Evolutionary conservation across 2,888 invertebrate species (phyloP).

Genomic region (Cylloceria caligata): DNA sequence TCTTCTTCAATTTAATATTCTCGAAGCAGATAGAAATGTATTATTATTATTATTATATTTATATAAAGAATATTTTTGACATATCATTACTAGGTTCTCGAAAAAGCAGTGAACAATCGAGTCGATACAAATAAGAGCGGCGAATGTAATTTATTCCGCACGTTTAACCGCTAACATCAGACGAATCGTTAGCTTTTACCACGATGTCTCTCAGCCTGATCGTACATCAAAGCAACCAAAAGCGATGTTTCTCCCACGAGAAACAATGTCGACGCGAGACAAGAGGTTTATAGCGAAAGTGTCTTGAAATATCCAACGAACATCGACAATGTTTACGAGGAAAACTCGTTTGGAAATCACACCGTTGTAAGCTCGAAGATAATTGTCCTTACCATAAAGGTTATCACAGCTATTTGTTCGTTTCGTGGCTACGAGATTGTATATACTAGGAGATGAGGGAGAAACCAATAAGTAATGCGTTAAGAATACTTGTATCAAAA

Average conservation of each 20-base stretch:
- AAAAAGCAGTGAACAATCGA: no score
- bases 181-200: slow-evolving; percentile 1
- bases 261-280: slow-evolving; percentile 23
- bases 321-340: slow-evolving; percentile 10
- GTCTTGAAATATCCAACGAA: slow-evolving; percentile 3
- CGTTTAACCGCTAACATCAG: slow-evolving; percentile 11
- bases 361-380: background rate
- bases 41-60: no score
- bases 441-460: background rate
- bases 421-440: slow-evolving; percentile 11
- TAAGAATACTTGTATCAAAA: no score
- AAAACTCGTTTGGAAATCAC: slow-evolving; percentile 25
- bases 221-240: background rate
- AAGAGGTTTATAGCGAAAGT: slow-evolving; percentile 36
- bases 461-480: no score
- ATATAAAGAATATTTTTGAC: no score
- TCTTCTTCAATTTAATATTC: no score
- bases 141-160: background rate
- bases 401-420: slow-evolving; percentile 32
- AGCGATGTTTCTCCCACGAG: slow-evolving; percentile 19
- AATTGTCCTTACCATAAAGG: slow-evolving; percentile 29
- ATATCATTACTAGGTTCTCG: no score
- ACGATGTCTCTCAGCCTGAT: background rate
- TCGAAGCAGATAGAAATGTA: no score
- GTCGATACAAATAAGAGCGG: background rate